Evolutionary conservation across 2,888 invertebrate species (phyloP).

Genomic region (Smittia sp.): DNA sequence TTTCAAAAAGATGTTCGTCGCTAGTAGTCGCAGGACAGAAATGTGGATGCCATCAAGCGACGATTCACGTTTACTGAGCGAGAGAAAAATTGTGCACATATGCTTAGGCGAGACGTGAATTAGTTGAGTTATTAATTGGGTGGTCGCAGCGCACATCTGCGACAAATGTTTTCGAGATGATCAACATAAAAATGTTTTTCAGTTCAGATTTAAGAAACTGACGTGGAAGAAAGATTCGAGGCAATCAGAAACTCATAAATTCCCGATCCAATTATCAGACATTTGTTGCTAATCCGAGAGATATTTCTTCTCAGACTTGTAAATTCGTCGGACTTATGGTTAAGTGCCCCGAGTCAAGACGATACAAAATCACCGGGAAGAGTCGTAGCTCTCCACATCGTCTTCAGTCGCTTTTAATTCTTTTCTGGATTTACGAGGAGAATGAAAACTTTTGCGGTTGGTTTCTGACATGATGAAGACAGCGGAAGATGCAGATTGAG

Average conservation of each 20-base stretch:
- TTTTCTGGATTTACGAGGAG: background rate
- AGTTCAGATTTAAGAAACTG: background rate
- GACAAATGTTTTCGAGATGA: background rate
- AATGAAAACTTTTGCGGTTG: background rate
- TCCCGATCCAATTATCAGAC: background rate
- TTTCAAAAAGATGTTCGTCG: constrained; percentile 17
- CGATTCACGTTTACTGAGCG: background rate
- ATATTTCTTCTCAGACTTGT: background rate
- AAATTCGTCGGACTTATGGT: background rate
- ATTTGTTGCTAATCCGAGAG: background rate
- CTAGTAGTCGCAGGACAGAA: background rate
- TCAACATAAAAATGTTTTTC: background rate
- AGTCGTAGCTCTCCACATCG: background rate
- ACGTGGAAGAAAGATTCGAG: background rate
- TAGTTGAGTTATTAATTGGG: constrained; percentile 40
- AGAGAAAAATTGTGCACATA: constrained; percentile 26
- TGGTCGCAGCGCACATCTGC: constrained; percentile 34
- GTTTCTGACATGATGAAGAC: constrained; percentile 15
- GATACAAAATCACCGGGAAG: background rate
- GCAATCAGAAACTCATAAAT: too few relatives aligned
- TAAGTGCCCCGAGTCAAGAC: background rate
- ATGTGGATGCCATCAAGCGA: constrained; percentile 39
- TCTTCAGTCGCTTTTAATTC: constrained; percentile 1
- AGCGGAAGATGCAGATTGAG: constrained; percentile 1
- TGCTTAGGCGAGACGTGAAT: constrained; percentile 37